Evolutionary conservation across 2,888 invertebrate genomes (phyloP), one percentile per base, ranked within the genome.

Genomic region (Griposia aprilina): DNA sequence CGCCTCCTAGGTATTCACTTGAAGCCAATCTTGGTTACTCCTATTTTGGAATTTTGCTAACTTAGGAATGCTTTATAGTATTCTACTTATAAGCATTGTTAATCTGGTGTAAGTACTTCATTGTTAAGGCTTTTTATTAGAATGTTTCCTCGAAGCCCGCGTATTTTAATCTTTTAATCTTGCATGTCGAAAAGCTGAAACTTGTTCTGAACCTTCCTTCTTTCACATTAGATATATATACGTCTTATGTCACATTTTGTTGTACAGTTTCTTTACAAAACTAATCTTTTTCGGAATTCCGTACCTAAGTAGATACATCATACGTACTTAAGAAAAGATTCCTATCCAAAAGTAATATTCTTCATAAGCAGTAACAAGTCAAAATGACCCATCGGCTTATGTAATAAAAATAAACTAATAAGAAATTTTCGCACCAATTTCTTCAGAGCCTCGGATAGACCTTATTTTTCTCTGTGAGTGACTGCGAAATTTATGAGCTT

Each of bases 381-480:
- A 85, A 84, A 90, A 90, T 88, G 89, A 89, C 90, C 91, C 87
- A 85, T 87, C 83, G 80, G 89, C 89, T 91, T 91, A 91, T 92
- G 91, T 92, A 93, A 94, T 93, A 94, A 95, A 92, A 93, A 93
- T 92, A 93, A 93, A 93, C 94, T 94, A 95, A 95, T 95, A 95
- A 94, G 93, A 93, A 92, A 93, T 94, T 93, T 94, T 94, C 94
- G 91, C 94, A 92, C 93, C 95, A 95, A 94, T 95, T 96, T 95
- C 92, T 93, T 92, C 91, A 89, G 91, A 92, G 92, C 90, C 88
- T 87, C 90, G 89, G 92, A 91, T 93, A 94, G 94, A 93, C 94
- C 94, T 94, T 96, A 96, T 96, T 96, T 96, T 96, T 96, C 95
- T 94, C 94, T 91, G 94, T 94, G 96, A 95, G 93, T 95, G 96